A percentile compares a stretch with the other conserved stretches of the same genome.
phyloP scores from a whole-genome alignment of 64 coral and sea anemone species.

The Porites australiensis region DNA sequence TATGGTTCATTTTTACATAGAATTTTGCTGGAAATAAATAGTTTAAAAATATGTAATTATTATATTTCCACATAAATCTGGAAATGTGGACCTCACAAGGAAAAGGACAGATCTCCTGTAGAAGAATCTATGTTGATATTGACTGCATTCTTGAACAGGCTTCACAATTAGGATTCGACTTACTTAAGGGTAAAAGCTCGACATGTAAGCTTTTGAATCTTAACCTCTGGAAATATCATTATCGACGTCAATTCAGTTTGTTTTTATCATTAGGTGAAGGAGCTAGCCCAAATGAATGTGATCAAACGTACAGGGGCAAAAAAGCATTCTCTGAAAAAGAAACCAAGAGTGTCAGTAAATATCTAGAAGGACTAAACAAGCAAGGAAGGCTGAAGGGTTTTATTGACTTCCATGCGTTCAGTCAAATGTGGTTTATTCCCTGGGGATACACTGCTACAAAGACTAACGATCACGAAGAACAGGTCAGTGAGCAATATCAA shows the following conservation, averaged over 20 bases:
- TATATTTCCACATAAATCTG: neutral
- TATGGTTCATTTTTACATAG: neutral
- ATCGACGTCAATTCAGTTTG: neutral
- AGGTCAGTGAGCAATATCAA: slow-evolving; percentile 15
- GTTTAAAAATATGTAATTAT: neutral
- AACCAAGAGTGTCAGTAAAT: slow-evolving; percentile 65
- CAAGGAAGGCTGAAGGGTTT: slow-evolving; percentile 67
- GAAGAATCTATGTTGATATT: no score
- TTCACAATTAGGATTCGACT: no score
- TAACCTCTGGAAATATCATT: neutral
- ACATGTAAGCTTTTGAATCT: neutral
- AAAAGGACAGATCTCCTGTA: no score
- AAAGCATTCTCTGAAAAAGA: slow-evolving; percentile 78
- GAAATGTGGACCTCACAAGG: no score
- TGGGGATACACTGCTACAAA: slow-evolving; percentile 71
- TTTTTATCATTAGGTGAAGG: slow-evolving; percentile 26
- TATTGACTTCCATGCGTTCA: slow-evolving; percentile 91
- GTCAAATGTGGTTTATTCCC: slow-evolving; percentile 91
- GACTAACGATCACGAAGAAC: slow-evolving; percentile 47
- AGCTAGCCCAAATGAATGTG: slow-evolving; percentile 50
- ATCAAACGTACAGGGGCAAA: slow-evolving; percentile 50
- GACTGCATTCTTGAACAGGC: no score
- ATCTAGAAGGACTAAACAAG: slow-evolving; percentile 22
- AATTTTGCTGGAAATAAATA: neutral
- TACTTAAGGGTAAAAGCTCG: neutral